Percentiles rank a stretch among this genome's conserved stretches.
Evolutionary conservation across 2,888 invertebrate genomes (phyloP).

Genomic region (Meiosimyza platycephala): DNA sequence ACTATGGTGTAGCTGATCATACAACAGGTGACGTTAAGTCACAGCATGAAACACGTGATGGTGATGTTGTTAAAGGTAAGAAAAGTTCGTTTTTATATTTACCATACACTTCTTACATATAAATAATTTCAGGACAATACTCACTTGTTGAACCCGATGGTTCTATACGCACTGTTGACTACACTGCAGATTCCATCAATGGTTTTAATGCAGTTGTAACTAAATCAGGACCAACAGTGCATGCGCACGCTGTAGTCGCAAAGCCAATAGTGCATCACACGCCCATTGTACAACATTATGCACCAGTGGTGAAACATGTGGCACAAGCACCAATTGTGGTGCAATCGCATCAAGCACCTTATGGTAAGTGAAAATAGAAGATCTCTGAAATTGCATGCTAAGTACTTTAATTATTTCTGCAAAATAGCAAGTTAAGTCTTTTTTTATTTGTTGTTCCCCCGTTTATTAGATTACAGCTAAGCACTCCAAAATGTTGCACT

Average conservation of each 20-base stretch:
- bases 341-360: slow-evolving; percentile 60
- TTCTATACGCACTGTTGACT: slow-evolving; percentile 67
- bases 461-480: background rate
- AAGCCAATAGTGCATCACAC: slow-evolving; percentile 61
- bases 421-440: slow-evolving; percentile 20
- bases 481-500: background rate
- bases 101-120: background rate
- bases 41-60: slow-evolving; percentile 74
- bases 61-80: slow-evolving; percentile 74
- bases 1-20: slow-evolving; percentile 75
- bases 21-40: slow-evolving; percentile 72
- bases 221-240: slow-evolving; percentile 66
- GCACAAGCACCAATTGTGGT: slow-evolving; percentile 56
- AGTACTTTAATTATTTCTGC: background rate
- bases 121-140: slow-evolving; percentile 60
- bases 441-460: slow-evolving; percentile 3
- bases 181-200: slow-evolving; percentile 65
- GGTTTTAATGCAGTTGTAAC: slow-evolving; percentile 67
- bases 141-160: slow-evolving; percentile 67
- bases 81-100: too few relatives aligned
- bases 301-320: slow-evolving; percentile 53
- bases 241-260: slow-evolving; percentile 62
- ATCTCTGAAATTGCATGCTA: background rate
- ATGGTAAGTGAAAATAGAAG: slow-evolving; percentile 56
- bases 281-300: slow-evolving; percentile 60